Evolutionary conservation across 2,797 vertebrate genomes (phyloP).

Genomic region (Fistularia tabacaria): DNA sequence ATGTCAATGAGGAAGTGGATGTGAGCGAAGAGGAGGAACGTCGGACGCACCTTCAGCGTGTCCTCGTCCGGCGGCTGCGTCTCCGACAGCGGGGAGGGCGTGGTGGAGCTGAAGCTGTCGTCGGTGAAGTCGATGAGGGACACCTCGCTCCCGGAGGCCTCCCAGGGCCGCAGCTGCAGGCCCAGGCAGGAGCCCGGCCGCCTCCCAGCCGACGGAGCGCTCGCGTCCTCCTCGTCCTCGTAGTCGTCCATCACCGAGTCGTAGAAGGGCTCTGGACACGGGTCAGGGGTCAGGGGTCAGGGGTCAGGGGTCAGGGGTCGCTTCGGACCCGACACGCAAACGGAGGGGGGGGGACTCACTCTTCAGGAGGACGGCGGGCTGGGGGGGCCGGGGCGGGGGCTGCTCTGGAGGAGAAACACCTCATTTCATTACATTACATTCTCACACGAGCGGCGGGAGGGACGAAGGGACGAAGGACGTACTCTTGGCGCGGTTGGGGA

Average conservation of each 20-base stretch:
- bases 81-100: conserved; percentile 78
- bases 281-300: no score
- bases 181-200: conserved; percentile 81
- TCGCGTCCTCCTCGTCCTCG: conserved; percentile 78
- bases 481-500: conserved; percentile 92
- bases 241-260: conserved; percentile 90
- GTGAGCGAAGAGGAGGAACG: no score
- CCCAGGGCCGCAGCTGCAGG: conserved; percentile 80
- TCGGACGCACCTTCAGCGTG: conserved; percentile 77
- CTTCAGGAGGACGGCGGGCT: conserved; percentile 86
- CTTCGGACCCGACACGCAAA: background rate
- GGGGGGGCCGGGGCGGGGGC: conserved; percentile 93
- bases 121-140: conserved; percentile 94
- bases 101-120: conserved; percentile 81
- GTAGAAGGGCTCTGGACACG: conserved; percentile 83
- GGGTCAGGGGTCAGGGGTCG: background rate
- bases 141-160: conserved; percentile 75
- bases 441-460: no score
- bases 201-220: conserved; percentile 73
- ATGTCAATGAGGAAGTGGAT: no score
- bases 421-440: background rate
- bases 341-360: conserved; percentile 78
- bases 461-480: no score
- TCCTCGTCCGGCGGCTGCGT: conserved; percentile 77
- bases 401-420: conserved; percentile 69